Base-by-base conservation (phyloP, 1,140 invertebrate genomes). In the Drosophila ananassae region DNA sequence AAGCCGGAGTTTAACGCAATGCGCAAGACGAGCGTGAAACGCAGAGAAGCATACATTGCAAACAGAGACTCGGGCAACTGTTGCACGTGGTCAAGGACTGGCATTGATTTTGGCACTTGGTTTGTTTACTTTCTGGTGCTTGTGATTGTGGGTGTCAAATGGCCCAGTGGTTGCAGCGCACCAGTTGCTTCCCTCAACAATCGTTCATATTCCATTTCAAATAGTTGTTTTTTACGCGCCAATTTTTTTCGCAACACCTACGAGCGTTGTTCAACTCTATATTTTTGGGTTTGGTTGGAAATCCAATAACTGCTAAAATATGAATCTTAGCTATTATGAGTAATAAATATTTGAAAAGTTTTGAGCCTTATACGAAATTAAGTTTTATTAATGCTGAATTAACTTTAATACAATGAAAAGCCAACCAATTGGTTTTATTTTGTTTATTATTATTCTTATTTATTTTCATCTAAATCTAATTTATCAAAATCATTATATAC, bases 1-100 rank as follows among this genome's bases (percentile, higher is more conserved):
- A 69, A 52, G 32, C 56, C 30, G 39, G 47, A 51, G 39, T 56
- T 24, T 4, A 17, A 44, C 58, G 58, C 76, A 89, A 46, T 89
- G 83, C 83, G 83, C 83, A 89, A 89, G 83, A 77, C 83, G 56
- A 61, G n/a, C 12, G n/a, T 25, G 0, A 24, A 51, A 21, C 5
- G 73, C 72, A 68, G 75, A 69, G 47, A 52, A 30, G 28, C 8
- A 52, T 32, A 25, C 13, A 9, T 13, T 46, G 12, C 24, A 47
- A 47, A 6, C 41, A 21, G 58, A 73, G 44, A 34, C 62, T 21
- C 24, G 63, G 41, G 64, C 81, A 87, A 87, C 78, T 87, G 82
- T 87, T 87, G 82, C 82, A 73, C 59, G 53, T 81, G 53, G 47
- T 74, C 56, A 69, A 21, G 55, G 60, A 64, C 47, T 64, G 51